phyloP scores from a whole-genome alignment of 2,888 invertebrate species.

The Megamerina dolium region DNA sequence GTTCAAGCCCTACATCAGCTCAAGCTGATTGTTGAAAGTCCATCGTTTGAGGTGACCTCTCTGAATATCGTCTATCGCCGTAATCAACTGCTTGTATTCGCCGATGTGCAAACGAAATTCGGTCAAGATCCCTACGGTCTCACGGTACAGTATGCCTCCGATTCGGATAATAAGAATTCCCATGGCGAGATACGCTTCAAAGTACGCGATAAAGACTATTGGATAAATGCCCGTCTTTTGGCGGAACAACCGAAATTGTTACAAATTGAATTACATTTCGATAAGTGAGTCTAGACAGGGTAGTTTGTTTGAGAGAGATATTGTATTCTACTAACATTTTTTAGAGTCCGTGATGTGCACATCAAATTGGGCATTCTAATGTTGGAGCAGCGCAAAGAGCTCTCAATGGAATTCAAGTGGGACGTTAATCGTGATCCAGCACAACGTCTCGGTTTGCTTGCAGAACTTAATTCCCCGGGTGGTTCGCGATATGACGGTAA shows the following conservation, averaged over 20 bases:
- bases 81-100: constrained; percentile 61
- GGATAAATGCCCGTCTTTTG: constrained; percentile 60
- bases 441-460: constrained; percentile 52
- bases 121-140: constrained; percentile 63
- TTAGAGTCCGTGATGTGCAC: constrained; percentile 68
- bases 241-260: constrained; percentile 61
- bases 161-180: constrained; percentile 57
- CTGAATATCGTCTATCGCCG: constrained; percentile 62
- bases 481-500: constrained; percentile 60
- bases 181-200: constrained; percentile 58
- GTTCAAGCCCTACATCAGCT: constrained; percentile 62
- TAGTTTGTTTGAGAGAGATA: too few species aligned
- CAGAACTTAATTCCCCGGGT: constrained; percentile 58
- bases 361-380: constrained; percentile 60
- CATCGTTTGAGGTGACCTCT: constrained; percentile 65
- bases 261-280: constrained; percentile 68
- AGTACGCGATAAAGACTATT: constrained; percentile 63
- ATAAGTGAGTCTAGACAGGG: constrained; percentile 67
- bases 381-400: constrained; percentile 57
- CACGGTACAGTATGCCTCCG: constrained; percentile 57
- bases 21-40: constrained; percentile 66
- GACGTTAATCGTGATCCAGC: constrained; percentile 79
- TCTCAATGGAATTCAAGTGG: constrained; percentile 73
- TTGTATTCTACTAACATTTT: too few species aligned
- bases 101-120: constrained; percentile 59